Evolutionary conservation across 2,888 invertebrate species (phyloP).

Genomic region (Petrophora chlorosata): DNA sequence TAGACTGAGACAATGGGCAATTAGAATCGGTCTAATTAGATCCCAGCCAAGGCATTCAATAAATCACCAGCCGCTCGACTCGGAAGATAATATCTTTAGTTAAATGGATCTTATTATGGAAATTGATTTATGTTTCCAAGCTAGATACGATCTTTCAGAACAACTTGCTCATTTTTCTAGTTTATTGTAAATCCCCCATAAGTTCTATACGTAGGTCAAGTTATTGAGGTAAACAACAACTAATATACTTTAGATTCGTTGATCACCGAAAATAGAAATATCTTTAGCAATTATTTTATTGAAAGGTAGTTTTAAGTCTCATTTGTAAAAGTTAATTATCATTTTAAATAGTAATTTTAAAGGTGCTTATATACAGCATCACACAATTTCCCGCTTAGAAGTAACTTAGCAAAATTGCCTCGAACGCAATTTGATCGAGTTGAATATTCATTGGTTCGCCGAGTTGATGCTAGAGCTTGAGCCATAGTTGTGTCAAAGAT

Average conservation of each 20-base stretch:
- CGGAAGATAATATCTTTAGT: constrained; percentile 17
- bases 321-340: too few species aligned
- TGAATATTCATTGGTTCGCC: constrained; percentile 51
- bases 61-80: constrained; percentile 28
- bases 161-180: constrained; percentile 4
- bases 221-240: too few species aligned
- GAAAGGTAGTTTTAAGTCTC: too few species aligned
- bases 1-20: constrained; percentile 46
- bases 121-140: constrained; percentile 10
- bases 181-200: background rate
- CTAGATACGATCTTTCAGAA: constrained; percentile 1
- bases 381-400: constrained; percentile 9
- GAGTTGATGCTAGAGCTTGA: constrained; percentile 47
- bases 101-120: constrained; percentile 18
- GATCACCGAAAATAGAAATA: too few species aligned
- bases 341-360: background rate
- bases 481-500: constrained; percentile 43
- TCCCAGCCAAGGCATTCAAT: constrained; percentile 30
- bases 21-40: constrained; percentile 50
- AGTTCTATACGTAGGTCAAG: too few species aligned
- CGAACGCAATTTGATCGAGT: constrained; percentile 41
- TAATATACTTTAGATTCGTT: too few species aligned
- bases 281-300: too few species aligned
- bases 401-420: constrained; percentile 17
- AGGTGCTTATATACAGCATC: background rate